Evolutionary conservation across 2,797 vertebrate genomes (phyloP).

Genomic region (Sorex maritimensis): DNA sequence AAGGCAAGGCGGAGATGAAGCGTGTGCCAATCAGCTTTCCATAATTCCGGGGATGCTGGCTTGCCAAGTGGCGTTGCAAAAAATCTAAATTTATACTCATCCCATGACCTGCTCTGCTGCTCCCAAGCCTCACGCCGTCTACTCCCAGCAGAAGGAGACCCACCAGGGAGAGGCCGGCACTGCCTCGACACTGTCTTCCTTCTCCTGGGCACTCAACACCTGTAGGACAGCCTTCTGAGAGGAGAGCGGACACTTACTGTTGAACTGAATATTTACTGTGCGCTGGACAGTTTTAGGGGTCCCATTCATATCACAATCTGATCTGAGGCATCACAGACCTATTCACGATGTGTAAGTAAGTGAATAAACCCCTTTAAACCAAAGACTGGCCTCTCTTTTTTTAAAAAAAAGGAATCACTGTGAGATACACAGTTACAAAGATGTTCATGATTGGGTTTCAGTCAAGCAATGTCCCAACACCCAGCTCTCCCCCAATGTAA

Average conservation of each 20-base stretch:
- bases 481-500: too few species aligned
- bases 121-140: constrained; percentile 32
- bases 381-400: not conserved
- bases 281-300: not conserved
- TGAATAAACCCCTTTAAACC: constrained; percentile 13
- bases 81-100: constrained; percentile 81
- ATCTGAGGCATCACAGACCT: not conserved
- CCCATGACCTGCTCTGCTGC: constrained; percentile 56
- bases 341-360: not conserved
- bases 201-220: constrained; percentile 39
- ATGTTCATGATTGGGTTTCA: too few species aligned
- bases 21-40: constrained; percentile 46
- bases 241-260: not conserved
- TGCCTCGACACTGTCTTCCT: constrained; percentile 63
- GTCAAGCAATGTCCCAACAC: too few species aligned
- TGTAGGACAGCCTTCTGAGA: constrained; percentile 27
- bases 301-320: not conserved
- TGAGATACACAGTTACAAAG: too few species aligned
- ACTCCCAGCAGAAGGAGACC: constrained; percentile 49
- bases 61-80: constrained; percentile 71
- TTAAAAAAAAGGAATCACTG: too few species aligned
- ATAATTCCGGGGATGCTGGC: constrained; percentile 65
- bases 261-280: not conserved
- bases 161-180: constrained; percentile 65
- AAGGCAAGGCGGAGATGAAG: constrained; percentile 61